Evolutionary conservation across 2,797 vertebrate species (phyloP).

Genomic region (Chelon labrosus): DNA sequence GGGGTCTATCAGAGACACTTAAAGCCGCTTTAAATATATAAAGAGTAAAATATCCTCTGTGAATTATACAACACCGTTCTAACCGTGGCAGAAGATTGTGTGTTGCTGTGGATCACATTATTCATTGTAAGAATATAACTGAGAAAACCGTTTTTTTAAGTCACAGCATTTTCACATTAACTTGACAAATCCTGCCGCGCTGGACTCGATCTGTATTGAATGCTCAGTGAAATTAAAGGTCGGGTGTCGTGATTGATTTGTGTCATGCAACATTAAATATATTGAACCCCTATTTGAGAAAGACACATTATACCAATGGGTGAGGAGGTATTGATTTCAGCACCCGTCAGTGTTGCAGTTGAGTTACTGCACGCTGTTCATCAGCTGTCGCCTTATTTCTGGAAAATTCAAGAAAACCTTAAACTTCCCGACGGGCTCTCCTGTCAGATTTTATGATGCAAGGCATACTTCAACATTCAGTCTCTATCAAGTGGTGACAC

Average conservation of each 20-base stretch:
- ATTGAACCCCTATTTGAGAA: slow-evolving; percentile 55
- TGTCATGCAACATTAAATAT: slow-evolving; percentile 69
- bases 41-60: background rate
- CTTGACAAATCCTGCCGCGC: slow-evolving; percentile 45
- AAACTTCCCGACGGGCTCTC: slow-evolving; percentile 28
- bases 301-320: slow-evolving; percentile 50
- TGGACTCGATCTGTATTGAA: slow-evolving; percentile 38
- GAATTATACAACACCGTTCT: background rate
- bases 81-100: too few species aligned
- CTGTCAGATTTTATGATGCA: slow-evolving; percentile 62
- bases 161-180: slow-evolving; percentile 43
- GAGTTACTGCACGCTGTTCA: slow-evolving; percentile 51
- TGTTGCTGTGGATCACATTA: background rate
- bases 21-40: too few species aligned
- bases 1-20: too few species aligned
- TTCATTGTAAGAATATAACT: slow-evolving; percentile 17
- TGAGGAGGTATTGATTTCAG: slow-evolving; percentile 50
- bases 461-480: slow-evolving; percentile 62
- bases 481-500: slow-evolving; percentile 46
- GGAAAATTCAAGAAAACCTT: slow-evolving; percentile 53
- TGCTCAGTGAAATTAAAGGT: slow-evolving; percentile 50
- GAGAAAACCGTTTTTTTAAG: slow-evolving; percentile 15
- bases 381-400: slow-evolving; percentile 48
- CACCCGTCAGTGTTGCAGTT: slow-evolving; percentile 33
- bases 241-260: slow-evolving; percentile 57